Conservation (phyloP, 1,140 invertebrate genomes). For the Panulirus ornatus region DNA sequence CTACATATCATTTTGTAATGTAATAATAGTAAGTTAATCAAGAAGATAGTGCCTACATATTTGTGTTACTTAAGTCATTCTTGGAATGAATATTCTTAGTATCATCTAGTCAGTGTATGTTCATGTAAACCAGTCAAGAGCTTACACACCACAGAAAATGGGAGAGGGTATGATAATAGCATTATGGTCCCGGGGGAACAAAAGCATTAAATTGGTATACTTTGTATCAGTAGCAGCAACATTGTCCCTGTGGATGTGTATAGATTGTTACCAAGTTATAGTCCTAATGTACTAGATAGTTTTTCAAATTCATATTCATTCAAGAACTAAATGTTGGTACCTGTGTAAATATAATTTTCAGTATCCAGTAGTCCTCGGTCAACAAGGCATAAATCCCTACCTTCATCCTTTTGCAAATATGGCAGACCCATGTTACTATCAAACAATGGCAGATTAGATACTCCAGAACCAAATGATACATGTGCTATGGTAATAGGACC, state of each 20-base stretch:
- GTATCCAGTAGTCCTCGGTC: constrained; percentile 6
- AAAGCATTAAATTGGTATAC: not conserved
- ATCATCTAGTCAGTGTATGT: constrained; percentile 46
- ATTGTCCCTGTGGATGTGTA: constrained; percentile 1
- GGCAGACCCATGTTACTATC: not conserved
- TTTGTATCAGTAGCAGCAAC: not conserved
- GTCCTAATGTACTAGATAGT: constrained; percentile 23
- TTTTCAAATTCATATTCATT: constrained; percentile 24
- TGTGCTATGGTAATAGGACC: not conserved
- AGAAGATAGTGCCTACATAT: constrained; percentile 68
- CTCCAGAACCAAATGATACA: not conserved
- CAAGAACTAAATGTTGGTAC: constrained; percentile 12
- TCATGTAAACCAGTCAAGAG: constrained; percentile 36
- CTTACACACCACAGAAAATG: constrained; percentile 30
- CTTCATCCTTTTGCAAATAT: constrained; percentile 2
- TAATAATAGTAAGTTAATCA: constrained; percentile 66
- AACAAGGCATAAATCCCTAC: not conserved
- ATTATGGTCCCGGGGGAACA: not conserved
- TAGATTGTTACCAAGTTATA: constrained; percentile 7
- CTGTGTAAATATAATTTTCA: constrained; percentile 19
- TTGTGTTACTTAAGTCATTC: constrained; percentile 61
- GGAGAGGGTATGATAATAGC: constrained; percentile 7
- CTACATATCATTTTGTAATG: constrained; percentile 67
- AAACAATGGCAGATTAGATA: not conserved
- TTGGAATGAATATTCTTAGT: constrained; percentile 32